A percentile compares a stretch with the other conserved stretches of the same genome.
Conservation (phyloP, 2,797 vertebrate genomes). For the Argya squamiceps region DNA sequence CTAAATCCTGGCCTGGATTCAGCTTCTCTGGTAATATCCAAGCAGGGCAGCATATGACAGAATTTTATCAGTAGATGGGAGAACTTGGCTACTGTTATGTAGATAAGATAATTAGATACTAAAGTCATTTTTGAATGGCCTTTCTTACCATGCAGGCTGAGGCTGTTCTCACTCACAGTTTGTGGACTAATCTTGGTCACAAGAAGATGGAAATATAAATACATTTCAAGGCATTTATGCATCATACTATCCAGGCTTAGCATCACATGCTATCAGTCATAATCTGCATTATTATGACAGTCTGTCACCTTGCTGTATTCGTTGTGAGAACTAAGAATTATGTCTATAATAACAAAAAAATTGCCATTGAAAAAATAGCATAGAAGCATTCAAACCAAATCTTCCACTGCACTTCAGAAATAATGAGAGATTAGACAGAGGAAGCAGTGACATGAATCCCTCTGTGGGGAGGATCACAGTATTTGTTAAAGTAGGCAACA, state of each 20-base stretch:
- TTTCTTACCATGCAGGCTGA: not conserved
- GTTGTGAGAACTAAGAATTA: not conserved
- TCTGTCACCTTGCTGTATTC: not conserved
- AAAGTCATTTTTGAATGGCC: not conserved
- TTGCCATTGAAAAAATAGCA: not conserved
- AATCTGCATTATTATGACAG: not conserved
- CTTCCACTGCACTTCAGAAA: not conserved
- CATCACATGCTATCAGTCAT: not conserved
- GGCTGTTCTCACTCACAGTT: not conserved
- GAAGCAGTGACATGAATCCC: not conserved
- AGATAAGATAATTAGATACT: not conserved
- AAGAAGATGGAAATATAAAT: not conserved
- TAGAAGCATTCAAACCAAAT: not conserved
- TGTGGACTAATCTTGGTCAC: not conserved
- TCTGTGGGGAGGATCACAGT: not conserved
- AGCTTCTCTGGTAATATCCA: not conserved
- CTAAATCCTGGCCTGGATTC: not conserved
- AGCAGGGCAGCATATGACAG: not conserved
- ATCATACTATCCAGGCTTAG: not conserved
- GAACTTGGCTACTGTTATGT: not conserved
- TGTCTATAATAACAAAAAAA: not conserved
- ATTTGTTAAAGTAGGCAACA: not conserved
- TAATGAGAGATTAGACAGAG: not conserved
- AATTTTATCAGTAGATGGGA: not conserved
- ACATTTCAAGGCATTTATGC: not conserved